Evolutionary conservation across 2,888 invertebrate genomes (phyloP), one percentile per base, ranked within the genome.

Genomic region (Athripsodes cinereus): DNA sequence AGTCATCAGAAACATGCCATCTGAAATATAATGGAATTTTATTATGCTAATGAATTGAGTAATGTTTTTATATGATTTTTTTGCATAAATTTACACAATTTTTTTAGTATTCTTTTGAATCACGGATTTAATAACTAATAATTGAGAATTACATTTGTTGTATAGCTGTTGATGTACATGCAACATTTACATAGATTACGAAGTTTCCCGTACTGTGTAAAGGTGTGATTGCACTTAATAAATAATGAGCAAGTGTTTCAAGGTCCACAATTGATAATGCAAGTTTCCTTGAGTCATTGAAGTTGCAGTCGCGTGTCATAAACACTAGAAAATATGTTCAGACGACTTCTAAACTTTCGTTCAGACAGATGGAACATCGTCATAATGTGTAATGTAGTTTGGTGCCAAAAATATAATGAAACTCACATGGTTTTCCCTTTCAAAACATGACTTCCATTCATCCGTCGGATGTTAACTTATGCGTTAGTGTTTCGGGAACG

Each of bases 261-360:
- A 47, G 47, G 47, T 47, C 21, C 47, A 16, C 19, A 18, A 21
- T 47, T 20, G 47, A 47, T 11, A 47, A 47, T 47, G 47, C 47
- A 47, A 47, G 19, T 47, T 19, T 47, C 21, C 13, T 40, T 47
- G 47, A 47, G 11, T 47, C 47, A 47, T 10, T 16, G 21, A 5
- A 20, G 47, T 11, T 47, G 47, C 21, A 20, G 20, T 47, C 20
- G 19, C 20, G 47, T 47, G 47, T 50, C 50, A 50, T 50, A 50
- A 50, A 18, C 50, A 50, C 26, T 10, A 26, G 50, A 21, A 50
- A 26, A 10, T 21, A 50, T 50, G 26, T 22, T 16, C 26, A 13
- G n/a, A 22, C 11, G 5, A 10, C 18, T 11, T 47, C 47, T 5
- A 20, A 5, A 5, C 3, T 5, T 20, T 19, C 19, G 5, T 19